Evolutionary conservation across 2,113 vertebrate genomes (phyloP), one percentile per base, ranked within the genome.

Genomic region (Typhlomys cinereus): DNA sequence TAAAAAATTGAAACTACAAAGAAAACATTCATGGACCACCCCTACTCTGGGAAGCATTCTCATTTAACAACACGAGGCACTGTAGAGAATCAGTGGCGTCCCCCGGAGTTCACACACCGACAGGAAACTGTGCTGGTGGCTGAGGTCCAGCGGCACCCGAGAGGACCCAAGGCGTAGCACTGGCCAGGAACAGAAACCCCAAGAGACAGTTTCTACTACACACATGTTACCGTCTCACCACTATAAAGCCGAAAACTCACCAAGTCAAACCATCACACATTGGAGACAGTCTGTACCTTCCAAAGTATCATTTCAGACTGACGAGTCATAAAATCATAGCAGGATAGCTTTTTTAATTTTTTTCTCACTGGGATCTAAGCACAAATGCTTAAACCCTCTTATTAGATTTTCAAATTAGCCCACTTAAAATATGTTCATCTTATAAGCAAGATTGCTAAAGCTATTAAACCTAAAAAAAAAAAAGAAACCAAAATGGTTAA

Each of bases 391-490:
- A 89, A 79, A 62, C 34, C 61, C 14, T 76, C 71, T 90, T 87
- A 50, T 69, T 92, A 82, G 67, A 48, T 91, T 74, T 70, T 85
- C 57, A 81, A 52, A 81, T 57, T 14, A 54, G 23, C 74, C 66
- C 83, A 67, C 21, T 84, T 83, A 46, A 29, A 80, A 70, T 89
- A 73, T 66, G 41, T 74, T 92, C 91, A 48, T 82, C 48, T 67
- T 76, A 48, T 80, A 94, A 94, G 61, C 62, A 89, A 92, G n/a
- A 81, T 90, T 85, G 29, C n/a, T 83, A 5, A 21, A 41, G 10
- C 25, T 73, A 21, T 88, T 81, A 82, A 67, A 76, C 9, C 80
- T 87, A 87, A 41, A 89, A 78, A 18, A 59, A 93, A 80, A 50
- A 66, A 88, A 95, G 13, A 46, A 48, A n/a, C n/a, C n/a, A 29